Evolutionary conservation across 2,888 invertebrate genomes (phyloP).

Genomic region (Diabrotica balteata): DNA sequence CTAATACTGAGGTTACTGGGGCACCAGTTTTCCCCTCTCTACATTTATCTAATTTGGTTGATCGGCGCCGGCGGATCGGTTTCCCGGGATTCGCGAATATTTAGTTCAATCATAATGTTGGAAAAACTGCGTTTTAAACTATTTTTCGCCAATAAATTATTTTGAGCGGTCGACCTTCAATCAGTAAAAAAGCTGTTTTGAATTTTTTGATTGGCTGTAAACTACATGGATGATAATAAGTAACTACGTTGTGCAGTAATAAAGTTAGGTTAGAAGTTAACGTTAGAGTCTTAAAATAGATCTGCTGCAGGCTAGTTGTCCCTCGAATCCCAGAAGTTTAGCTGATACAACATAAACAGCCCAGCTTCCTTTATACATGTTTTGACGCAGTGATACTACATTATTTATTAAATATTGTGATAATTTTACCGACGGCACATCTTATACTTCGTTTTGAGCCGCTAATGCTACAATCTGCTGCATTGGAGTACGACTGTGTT

Average conservation of each 20-base stretch:
- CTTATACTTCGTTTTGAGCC: conserved; percentile 14
- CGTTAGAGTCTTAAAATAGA: conserved; percentile 7
- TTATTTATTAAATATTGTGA: neutral
- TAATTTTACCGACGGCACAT: neutral
- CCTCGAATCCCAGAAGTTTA: conserved; percentile 7
- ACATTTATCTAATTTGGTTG: too few species aligned
- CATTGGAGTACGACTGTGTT: conserved; percentile 27
- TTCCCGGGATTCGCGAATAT: too few species aligned
- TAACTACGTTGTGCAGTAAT: neutral
- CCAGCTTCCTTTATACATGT: neutral
- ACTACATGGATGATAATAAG: too few species aligned
- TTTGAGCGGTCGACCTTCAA: neutral
- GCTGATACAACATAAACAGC: neutral
- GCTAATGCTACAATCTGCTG: conserved; percentile 35
- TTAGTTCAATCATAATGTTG: too few species aligned
- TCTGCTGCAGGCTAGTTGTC: neutral
- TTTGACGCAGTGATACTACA: neutral
- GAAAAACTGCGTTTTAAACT: too few species aligned
- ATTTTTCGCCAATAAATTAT: too few species aligned
- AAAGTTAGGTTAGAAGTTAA: conserved; percentile 1
- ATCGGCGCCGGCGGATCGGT: too few species aligned
- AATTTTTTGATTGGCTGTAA: neutral
- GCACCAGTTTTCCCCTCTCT: too few species aligned
- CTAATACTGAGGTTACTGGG: too few species aligned
- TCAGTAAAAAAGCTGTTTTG: neutral